phyloP scores from a whole-genome alignment of 2,888 invertebrate genomes.

The Epinotia ramella region DNA sequence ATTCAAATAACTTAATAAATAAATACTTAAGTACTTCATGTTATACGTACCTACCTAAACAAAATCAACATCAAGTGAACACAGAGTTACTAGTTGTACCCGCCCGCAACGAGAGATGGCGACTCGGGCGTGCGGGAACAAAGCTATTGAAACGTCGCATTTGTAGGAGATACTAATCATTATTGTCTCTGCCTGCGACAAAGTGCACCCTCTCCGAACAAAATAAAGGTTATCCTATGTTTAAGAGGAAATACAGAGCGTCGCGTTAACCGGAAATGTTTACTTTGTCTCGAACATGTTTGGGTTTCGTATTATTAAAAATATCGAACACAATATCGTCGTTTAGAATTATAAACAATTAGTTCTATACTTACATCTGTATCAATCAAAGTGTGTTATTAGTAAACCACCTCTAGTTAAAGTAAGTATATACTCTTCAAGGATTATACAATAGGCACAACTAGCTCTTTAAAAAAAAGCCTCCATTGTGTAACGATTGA shows the following conservation, averaged over 20 bases:
- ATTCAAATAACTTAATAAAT: no score
- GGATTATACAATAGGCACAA: no score
- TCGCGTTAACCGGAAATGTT: background rate
- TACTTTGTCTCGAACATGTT: background rate
- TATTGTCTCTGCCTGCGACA: slow-evolving; percentile 29
- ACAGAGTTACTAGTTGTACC: slow-evolving; percentile 30
- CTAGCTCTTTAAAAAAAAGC: no score
- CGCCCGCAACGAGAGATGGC: slow-evolving; percentile 24
- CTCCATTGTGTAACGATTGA: no score
- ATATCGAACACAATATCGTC: background rate
- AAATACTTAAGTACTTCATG: no score
- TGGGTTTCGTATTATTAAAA: background rate
- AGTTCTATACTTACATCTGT: no score
- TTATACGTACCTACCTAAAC: no score
- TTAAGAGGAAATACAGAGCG: background rate
- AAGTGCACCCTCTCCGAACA: slow-evolving; percentile 24
- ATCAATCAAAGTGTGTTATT: no score
- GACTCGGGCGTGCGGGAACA: slow-evolving; percentile 34
- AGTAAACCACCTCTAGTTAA: no score
- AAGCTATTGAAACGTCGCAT: slow-evolving; percentile 37
- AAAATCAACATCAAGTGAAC: slow-evolving; percentile 4
- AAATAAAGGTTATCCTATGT: slow-evolving; percentile 26
- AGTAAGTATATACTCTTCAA: no score
- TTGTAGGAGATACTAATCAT: slow-evolving; percentile 44
- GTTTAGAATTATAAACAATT: background rate